phyloP scores from a whole-genome alignment of 2,888 invertebrate species.

The Agrochola lychnidis region DNA sequence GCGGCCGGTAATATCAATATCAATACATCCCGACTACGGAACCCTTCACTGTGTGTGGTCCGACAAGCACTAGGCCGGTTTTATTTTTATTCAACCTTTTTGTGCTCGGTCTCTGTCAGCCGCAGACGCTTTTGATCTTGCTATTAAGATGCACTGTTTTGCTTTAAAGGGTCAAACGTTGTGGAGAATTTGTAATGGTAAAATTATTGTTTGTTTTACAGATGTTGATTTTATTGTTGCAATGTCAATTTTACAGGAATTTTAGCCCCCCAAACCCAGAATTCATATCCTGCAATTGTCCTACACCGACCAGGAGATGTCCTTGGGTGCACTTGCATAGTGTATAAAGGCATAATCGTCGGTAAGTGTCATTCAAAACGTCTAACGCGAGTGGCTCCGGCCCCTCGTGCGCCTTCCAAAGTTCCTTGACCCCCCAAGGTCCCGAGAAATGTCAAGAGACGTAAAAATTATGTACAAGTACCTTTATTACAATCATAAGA shows the following conservation, averaged over 20 bases:
- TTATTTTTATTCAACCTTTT: constrained; percentile 44
- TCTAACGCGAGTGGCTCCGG: too few species aligned
- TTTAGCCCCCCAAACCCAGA: too few species aligned
- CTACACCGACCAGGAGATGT: too few species aligned
- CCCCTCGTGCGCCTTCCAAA: too few species aligned
- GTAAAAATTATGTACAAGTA: too few species aligned
- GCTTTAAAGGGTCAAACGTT: not conserved
- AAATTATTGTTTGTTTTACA: not conserved
- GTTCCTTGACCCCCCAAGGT: too few species aligned
- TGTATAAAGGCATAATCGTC: too few species aligned
- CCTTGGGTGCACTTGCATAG: too few species aligned
- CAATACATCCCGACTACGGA: not conserved
- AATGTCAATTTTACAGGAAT: not conserved
- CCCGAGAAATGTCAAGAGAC: too few species aligned
- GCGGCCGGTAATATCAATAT: not conserved
- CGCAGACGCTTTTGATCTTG: constrained; percentile 48
- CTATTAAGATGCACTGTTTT: constrained; percentile 43
- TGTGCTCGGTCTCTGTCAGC: constrained; percentile 29
- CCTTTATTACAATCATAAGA: too few species aligned
- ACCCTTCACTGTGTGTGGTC: not conserved
- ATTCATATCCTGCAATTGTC: too few species aligned
- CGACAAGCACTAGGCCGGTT: not conserved
- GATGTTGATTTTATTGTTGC: not conserved
- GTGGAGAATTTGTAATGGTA: not conserved
- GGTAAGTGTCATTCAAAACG: too few species aligned